Evolutionary conservation across 2,888 invertebrate genomes (phyloP), one percentile per base, ranked within the genome.

Genomic region (Conomelus anceps): DNA sequence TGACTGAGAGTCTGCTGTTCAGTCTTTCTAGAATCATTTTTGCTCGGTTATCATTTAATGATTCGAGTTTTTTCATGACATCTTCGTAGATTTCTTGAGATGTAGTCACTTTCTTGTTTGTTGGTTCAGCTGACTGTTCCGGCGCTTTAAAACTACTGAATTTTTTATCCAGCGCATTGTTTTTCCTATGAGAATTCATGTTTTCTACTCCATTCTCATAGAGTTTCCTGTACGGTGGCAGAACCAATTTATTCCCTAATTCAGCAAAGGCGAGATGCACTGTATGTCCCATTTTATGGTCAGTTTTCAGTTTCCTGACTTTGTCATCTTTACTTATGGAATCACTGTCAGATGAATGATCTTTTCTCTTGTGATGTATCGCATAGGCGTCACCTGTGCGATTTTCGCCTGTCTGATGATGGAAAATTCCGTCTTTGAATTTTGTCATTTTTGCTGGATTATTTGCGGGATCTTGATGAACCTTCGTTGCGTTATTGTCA

Each of bases 381-480:
- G 24, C 22, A 23, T 84, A 86, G 22, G 90, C 84, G 20, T 89
- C 34, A 85, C 85, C 90, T 13, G 23, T 22, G 11, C 87, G 84
- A 26, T 93, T 93, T 11, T 93, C 3, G 94, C 93, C 88, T 92
- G 92, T 89, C 94, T 93, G 0, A 91, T 95, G 95, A 92, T 96
- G 96, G 85, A 95, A 94, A 0, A 96, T 94, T 0, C 95, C 95
- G 0, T 94, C 93, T 88, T 95, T 94, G 90, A 95, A 95, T 13
- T 96, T 94, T 91, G 94, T 95, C 96, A 96, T 96, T 91, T 94
- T 92, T 92, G 95, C 94, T 4, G 96, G 96, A 86, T 94, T 93
- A 92, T 96, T 96, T 0, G 95, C 94, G 0, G 93, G 94, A 86
- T 94, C 94, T 22, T 94, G 94, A 84, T 94, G 93, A 89, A 92